These are phyloP conservation scores for Ashinkailepas kermadecensis DNA, from an alignment of 2,888 invertebrate genomes.

Conservation along the genomic window DNA sequence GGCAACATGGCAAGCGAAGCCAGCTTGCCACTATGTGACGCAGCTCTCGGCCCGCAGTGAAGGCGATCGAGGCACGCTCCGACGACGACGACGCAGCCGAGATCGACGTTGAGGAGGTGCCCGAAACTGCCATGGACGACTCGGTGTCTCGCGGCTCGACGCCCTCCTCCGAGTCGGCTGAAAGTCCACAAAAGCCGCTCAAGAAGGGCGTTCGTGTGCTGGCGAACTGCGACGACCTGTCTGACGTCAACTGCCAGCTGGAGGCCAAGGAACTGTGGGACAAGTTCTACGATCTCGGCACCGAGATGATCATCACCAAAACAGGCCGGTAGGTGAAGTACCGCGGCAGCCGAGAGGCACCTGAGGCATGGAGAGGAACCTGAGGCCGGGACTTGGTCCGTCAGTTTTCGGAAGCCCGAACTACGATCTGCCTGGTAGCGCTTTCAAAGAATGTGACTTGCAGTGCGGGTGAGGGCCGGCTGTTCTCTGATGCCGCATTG, in stretches of 20 bases:
- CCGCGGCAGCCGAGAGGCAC: too few species aligned
- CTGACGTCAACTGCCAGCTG: slow-evolving; percentile 78
- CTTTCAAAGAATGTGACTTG: too few species aligned
- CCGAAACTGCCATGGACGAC: slow-evolving; percentile 31
- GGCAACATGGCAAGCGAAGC: too few species aligned
- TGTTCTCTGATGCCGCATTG: too few species aligned
- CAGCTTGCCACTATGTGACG: too few species aligned
- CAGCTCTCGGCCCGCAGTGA: neutral
- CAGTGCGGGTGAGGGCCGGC: too few species aligned
- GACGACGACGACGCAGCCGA: slow-evolving; percentile 12
- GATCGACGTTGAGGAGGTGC: slow-evolving; percentile 29
- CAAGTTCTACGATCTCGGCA: slow-evolving; percentile 63
- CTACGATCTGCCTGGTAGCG: too few species aligned
- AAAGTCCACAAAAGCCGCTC: slow-evolving; percentile 28
- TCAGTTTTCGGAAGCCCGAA: too few species aligned
- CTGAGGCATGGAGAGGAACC: too few species aligned
- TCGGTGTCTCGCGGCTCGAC: slow-evolving; percentile 28
- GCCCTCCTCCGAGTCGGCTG: slow-evolving; percentile 26
- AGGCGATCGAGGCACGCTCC: slow-evolving; percentile 1
- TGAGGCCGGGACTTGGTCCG: too few species aligned
- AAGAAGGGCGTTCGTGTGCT: slow-evolving; percentile 30
- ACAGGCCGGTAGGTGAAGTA: slow-evolving; percentile 38
- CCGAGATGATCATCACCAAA: slow-evolving; percentile 54
- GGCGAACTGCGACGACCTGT: slow-evolving; percentile 69
- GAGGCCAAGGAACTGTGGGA: slow-evolving; percentile 97